Conservation (phyloP, 2,797 vertebrate genomes). For the Macropus fuliginosus region DNA sequence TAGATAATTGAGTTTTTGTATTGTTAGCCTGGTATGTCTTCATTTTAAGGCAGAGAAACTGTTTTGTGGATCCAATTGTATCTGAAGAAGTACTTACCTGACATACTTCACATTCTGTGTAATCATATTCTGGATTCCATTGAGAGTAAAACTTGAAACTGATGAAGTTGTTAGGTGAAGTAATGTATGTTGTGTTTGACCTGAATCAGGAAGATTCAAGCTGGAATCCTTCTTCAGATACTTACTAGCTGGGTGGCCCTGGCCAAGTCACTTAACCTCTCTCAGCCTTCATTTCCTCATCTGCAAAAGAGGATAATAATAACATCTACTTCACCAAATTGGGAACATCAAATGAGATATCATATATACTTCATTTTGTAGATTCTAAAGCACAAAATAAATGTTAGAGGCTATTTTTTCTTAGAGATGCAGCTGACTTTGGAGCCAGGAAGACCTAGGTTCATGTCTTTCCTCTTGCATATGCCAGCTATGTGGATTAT, state of each 20-base stretch:
- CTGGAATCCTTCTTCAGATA: not conserved
- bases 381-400: not conserved
- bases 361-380: not conserved
- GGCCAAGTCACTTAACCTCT: no score
- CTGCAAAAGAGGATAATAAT: not conserved
- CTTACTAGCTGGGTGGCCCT: not conserved
- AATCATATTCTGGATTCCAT: conserved; percentile 37
- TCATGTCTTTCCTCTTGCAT: not conserved
- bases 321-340: not conserved
- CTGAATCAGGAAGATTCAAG: not conserved
- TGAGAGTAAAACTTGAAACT: conserved; percentile 43
- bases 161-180: conserved; percentile 28
- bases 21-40: conserved; percentile 19
- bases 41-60: conserved; percentile 14
- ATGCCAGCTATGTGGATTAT: not conserved
- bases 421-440: conserved; percentile 46
- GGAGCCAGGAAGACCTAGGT: conserved; percentile 5
- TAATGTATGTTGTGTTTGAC: not conserved
- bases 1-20: conserved; percentile 54
- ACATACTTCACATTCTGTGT: not conserved
- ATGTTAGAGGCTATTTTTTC: conserved; percentile 17
- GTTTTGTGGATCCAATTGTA: not conserved
- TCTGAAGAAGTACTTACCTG: not conserved
- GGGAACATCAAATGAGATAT: not conserved
- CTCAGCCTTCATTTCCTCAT: not conserved